Conservation (phyloP, 2,797 vertebrate genomes). For the Myiotriccus ornatus region DNA sequence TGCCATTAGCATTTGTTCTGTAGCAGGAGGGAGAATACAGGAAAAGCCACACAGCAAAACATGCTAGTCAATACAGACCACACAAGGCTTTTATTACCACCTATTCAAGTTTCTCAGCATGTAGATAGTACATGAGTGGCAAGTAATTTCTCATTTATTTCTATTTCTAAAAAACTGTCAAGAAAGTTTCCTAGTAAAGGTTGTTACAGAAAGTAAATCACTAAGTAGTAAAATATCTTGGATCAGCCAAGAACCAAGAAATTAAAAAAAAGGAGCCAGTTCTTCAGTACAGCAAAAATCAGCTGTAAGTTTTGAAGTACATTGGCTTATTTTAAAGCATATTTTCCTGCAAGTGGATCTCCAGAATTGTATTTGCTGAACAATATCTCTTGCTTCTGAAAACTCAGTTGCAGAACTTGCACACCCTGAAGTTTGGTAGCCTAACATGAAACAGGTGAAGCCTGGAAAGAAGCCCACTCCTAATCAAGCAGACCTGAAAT, state of each 20-base stretch:
- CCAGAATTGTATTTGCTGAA: conserved; percentile 16
- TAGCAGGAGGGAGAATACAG: background rate
- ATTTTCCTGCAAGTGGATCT: background rate
- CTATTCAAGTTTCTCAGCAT: background rate
- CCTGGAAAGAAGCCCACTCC: background rate
- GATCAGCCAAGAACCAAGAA: background rate
- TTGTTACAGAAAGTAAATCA: background rate
- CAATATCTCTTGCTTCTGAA: background rate
- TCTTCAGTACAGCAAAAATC: background rate
- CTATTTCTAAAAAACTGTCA: background rate
- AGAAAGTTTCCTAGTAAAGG: background rate
- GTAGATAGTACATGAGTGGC: background rate
- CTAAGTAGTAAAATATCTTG: background rate
- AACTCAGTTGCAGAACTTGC: background rate
- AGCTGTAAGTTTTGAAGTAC: background rate
- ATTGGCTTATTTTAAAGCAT: background rate
- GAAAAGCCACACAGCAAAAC: background rate
- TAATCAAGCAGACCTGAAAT: conserved; percentile 6
- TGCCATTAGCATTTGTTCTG: background rate
- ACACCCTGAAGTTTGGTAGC: background rate
- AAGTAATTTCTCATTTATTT: background rate
- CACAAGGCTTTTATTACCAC: background rate
- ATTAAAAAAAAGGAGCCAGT: background rate
- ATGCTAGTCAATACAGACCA: background rate
- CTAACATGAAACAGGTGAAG: conserved; percentile 9